These are phyloP conservation scores for Opisthocomus hoazin DNA, from an alignment of 2,113 vertebrate species.

Conservation along the genomic window DNA sequence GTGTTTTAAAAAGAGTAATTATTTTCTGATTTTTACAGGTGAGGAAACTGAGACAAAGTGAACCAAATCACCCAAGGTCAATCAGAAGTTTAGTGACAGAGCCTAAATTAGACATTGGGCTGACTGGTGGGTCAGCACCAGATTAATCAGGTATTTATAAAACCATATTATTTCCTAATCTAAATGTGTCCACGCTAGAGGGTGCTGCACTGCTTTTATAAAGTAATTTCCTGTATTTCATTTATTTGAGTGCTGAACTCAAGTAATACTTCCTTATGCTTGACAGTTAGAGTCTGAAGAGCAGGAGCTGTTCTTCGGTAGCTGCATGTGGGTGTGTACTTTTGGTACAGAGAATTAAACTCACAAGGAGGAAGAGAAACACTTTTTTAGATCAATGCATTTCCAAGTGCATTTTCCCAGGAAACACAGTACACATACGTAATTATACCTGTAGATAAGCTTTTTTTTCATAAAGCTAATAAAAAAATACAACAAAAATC, in stretches of 20 bases:
- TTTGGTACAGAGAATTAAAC: neutral
- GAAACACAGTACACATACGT: neutral
- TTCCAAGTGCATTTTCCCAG: neutral
- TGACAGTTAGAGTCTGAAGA: neutral
- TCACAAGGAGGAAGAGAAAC: neutral
- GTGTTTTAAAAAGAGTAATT: neutral
- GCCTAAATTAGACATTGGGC: neutral
- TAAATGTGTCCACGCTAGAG: neutral
- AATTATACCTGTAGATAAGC: neutral
- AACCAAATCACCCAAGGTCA: neutral
- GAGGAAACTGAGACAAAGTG: neutral
- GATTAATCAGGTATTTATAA: neutral
- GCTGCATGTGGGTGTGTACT: neutral
- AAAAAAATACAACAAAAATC: neutral
- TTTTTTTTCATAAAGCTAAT: neutral
- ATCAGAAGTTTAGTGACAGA: neutral
- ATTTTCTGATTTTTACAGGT: neutral
- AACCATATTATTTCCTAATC: neutral
- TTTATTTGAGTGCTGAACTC: neutral
- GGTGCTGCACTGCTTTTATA: slow-evolving; percentile 30
- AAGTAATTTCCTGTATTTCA: neutral
- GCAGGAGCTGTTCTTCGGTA: neutral
- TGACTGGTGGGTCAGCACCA: neutral
- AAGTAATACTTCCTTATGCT: neutral
- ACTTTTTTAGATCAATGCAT: neutral